Conservation (phyloP, 2,888 invertebrate genomes). For the Thereva unica region DNA sequence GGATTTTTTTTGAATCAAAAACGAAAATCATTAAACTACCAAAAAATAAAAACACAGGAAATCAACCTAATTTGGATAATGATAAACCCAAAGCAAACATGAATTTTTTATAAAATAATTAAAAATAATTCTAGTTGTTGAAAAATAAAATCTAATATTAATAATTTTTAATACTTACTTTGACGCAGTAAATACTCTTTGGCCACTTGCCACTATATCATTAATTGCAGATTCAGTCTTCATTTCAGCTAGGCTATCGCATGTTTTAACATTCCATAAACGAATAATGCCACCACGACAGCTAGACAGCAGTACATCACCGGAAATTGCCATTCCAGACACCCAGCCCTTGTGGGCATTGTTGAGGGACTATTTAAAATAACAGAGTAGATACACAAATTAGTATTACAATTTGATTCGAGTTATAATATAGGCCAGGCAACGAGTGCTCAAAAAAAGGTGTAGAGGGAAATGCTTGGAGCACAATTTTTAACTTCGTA, state of each 20-base stretch:
- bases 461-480: too few relatives aligned
- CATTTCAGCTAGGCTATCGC: conserved; percentile 67
- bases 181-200: conserved; percentile 78
- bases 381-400: neutral
- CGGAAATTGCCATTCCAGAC: conserved; percentile 68
- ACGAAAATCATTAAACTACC: neutral
- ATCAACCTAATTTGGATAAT: neutral
- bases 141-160: neutral
- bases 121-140: too few relatives aligned
- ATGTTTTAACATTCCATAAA: conserved; percentile 74
- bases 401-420: conserved; percentile 1
- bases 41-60: neutral
- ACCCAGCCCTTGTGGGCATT: conserved; percentile 89
- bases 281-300: conserved; percentile 78
- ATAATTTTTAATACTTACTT: conserved; percentile 65
- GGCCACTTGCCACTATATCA: conserved; percentile 67
- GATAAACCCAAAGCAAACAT: conserved; percentile 1
- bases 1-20: neutral
- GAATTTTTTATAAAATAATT: too few relatives aligned
- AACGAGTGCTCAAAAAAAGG: too few relatives aligned
- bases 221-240: conserved; percentile 72
- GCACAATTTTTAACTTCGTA: too few relatives aligned
- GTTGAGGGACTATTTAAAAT: conserved; percentile 65
- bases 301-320: conserved; percentile 68
- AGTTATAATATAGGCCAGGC: neutral